Percentiles rank a stretch among this genome's conserved stretches.
Conservation (phyloP, 2,797 vertebrate species). For the Hephaestus fuliginosus region DNA sequence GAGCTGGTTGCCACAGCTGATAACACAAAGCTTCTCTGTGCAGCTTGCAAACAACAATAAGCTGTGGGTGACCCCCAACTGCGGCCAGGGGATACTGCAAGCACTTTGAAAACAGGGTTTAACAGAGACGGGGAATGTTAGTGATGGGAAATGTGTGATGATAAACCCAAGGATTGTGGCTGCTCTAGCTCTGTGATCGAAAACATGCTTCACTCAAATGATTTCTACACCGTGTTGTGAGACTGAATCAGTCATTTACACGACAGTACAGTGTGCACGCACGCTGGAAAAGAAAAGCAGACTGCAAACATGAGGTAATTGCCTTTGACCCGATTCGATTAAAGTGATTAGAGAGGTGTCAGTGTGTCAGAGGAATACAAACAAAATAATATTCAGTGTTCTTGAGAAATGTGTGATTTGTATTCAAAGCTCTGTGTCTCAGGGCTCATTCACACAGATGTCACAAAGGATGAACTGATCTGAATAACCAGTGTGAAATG, state of each 20-base stretch:
- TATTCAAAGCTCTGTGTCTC: slow-evolving; percentile 32
- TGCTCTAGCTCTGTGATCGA: not conserved
- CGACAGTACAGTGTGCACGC: not conserved
- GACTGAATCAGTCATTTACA: not conserved
- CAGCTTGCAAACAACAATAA: slow-evolving; percentile 8
- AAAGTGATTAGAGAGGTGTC: slow-evolving; percentile 6
- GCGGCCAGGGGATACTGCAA: slow-evolving; percentile 20
- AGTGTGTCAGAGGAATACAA: slow-evolving; percentile 6
- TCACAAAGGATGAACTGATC: slow-evolving; percentile 49
- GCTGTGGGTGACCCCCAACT: slow-evolving; percentile 34
- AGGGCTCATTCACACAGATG: slow-evolving; percentile 33
- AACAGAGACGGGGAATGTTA: not conserved
- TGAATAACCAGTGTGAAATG: slow-evolving; percentile 47
- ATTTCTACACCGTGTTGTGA: not conserved
- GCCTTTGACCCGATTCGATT: slow-evolving; percentile 1
- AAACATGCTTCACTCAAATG: not conserved
- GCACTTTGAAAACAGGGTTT: slow-evolving; percentile 3
- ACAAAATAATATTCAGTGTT: not conserved
- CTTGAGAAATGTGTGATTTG: slow-evolving; percentile 24
- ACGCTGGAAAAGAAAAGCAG: not conserved
- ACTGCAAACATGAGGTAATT: not conserved
- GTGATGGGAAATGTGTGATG: not conserved
- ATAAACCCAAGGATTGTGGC: not conserved
- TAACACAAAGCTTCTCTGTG: slow-evolving; percentile 1
- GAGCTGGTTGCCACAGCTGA: slow-evolving; percentile 22